Percentiles rank a stretch among this genome's conserved stretches.
Conservation (phyloP, 23 tunicate genomes). For the Halocynthia aurantium region DNA sequence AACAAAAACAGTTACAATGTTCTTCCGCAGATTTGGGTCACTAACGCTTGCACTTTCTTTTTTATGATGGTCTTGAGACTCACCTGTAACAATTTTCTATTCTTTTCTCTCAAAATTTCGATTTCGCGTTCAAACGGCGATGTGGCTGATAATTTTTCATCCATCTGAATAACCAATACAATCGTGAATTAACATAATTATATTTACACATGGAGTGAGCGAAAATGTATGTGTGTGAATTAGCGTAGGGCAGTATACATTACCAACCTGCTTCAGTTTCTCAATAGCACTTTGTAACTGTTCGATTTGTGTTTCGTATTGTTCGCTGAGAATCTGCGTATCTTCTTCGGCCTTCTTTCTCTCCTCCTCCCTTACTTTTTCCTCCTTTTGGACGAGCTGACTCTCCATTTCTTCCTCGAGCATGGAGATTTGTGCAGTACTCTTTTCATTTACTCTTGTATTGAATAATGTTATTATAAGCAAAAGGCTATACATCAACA, state of each 20-base stretch:
- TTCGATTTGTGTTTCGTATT: conserved; percentile 51
- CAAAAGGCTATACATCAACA: no score
- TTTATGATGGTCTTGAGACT: conserved; percentile 6
- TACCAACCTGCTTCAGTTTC: conserved; percentile 58
- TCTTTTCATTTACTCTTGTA: conserved; percentile 39
- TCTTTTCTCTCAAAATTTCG: conserved; percentile 58
- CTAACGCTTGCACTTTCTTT: background rate
- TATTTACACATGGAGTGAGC: no score
- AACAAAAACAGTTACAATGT: background rate
- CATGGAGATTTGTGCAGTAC: conserved; percentile 38
- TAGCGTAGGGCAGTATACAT: background rate
- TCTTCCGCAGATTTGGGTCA: background rate
- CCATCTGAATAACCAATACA: conserved; percentile 37
- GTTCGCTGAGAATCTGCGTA: conserved; percentile 15
- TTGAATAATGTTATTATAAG: no score
- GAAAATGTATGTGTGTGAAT: background rate
- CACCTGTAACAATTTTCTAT: conserved; percentile 40
- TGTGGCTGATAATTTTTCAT: conserved; percentile 46
- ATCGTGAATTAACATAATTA: background rate
- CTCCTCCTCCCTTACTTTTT: conserved; percentile 41
- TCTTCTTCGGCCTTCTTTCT: conserved; percentile 43
- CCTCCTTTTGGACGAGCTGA: conserved; percentile 44
- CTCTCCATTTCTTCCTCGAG: conserved; percentile 87
- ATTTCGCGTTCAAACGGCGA: conserved; percentile 51
- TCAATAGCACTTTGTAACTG: conserved; percentile 64